Base-by-base conservation (phyloP, 2,113 vertebrate genomes). In the Epinephelus moara region DNA sequence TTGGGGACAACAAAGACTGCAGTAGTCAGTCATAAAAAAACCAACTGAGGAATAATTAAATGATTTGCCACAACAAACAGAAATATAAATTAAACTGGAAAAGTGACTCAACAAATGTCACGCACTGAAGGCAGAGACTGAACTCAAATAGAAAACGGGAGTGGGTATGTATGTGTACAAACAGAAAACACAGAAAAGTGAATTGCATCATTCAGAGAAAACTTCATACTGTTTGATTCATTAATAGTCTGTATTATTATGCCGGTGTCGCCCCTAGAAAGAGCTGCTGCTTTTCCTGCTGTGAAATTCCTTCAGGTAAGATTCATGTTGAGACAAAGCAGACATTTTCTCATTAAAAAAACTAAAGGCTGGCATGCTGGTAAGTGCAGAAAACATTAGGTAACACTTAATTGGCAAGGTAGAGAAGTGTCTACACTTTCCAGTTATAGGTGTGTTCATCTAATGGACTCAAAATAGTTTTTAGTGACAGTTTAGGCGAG, bases 391-490 rank as follows among this genome's bases (percentile, higher is more conserved):
- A 85, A 67, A 75, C 62, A 70, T 77, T 56, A 61, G 21, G n/a
- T 30, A 30, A 71, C 27, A 56, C 2, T 17, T 59, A 45, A 67
- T 10, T 52, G 50, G n/a, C 25, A 42, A 55, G 37, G 21, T 6
- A 62, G n/a, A 13, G 30, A 59, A 69, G 56, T 56, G 59, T 55
- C 57, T 52, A 9, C 45, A 61, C 61, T 3, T 73, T 40, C 12
- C 63, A 82, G 63, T 80, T 70, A n/a, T 18, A 57, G 63, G 72
- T 80, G 40, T 21, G 67, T 50, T 61, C 25, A 57, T 86, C 33
- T 59, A 55, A 71, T 56, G 49, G 21, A 33, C 13, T 56, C 14
- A 5, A 57, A 66, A 66, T 40, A 5, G 13, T 21, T 59, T 66
- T 67, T 33, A 40, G 62, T 80, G 21, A 69, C 61, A 75, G 30